These are phyloP conservation scores for Thamnaconus septentrionalis DNA, from an alignment of 2,113 vertebrate species.

Conservation along the genomic window DNA sequence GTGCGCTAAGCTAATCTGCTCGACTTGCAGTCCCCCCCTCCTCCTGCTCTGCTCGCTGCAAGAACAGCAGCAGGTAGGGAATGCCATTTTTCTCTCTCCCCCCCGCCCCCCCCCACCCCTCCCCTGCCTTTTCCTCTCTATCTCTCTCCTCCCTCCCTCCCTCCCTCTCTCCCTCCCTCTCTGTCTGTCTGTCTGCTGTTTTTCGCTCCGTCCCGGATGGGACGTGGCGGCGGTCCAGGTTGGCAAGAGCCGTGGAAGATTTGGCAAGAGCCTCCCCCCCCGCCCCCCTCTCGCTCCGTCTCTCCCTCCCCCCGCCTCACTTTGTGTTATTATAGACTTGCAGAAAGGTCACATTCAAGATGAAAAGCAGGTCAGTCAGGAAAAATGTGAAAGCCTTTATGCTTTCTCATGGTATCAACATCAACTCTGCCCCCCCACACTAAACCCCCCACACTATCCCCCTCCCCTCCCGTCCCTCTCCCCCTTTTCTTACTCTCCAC, in stretches of 20 bases:
- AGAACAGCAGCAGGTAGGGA: slow-evolving; percentile 64
- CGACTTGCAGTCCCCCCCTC: no score
- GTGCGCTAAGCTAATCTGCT: slow-evolving; percentile 63
- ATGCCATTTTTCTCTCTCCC: slow-evolving; percentile 31
- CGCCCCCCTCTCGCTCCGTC: slow-evolving; percentile 45
- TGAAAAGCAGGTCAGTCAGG: slow-evolving; percentile 81
- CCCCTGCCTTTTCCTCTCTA: no score
- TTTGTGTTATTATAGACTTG: slow-evolving; percentile 72
- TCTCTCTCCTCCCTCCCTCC: no score
- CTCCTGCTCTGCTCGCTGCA: slow-evolving; percentile 48
- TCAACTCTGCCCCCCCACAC: slow-evolving; percentile 57
- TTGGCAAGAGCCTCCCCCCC: slow-evolving; percentile 61
- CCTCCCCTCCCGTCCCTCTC: slow-evolving; percentile 5
- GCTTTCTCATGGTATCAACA: slow-evolving; percentile 81
- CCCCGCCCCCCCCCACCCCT: no score
- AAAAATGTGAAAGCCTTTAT: slow-evolving; percentile 79
- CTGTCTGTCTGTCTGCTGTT: slow-evolving; percentile 4
- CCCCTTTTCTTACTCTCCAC: slow-evolving; percentile 60
- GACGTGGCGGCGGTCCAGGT: slow-evolving; percentile 66
- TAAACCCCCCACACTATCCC: no score
- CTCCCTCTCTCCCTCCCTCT: no score
- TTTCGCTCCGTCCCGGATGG: slow-evolving; percentile 50
- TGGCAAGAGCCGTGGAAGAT: slow-evolving; percentile 63
- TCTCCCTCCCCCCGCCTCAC: slow-evolving; percentile 44
- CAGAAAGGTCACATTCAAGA: slow-evolving; percentile 80